Evolutionary conservation across 2,113 vertebrate genomes (phyloP), one percentile per base, ranked within the genome.

Genomic region (Setophaga coronata): DNA sequence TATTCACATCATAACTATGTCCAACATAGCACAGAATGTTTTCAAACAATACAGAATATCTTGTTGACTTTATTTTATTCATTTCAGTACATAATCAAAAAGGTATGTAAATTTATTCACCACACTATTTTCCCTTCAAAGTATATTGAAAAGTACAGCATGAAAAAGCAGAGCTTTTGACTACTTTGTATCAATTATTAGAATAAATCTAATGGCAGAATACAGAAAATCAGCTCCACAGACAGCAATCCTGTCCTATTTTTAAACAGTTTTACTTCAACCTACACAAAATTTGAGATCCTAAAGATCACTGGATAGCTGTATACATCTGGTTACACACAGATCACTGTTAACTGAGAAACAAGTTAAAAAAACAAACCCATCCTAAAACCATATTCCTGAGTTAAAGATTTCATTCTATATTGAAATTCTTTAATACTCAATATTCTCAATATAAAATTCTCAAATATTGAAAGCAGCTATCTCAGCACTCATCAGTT

Each of bases 21-120:
- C 58, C 71, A 93, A 31, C 47, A 87, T 56, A 91, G 94, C 40
- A 95, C 51, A 93, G 71, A 92, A 86, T 50, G 47, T 43, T 92
- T 92, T 90, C 82, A 93, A 87, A 93, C 64, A 90, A 54, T 29
- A 88, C 29, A 92, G 40, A 87, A 28, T 42, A 24, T 48, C 42
- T 77, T 73, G 9, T 33, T 60, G 8, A 82, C 20, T 54, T 71
- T 23, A 31, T 72, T 93, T 69, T 61, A 83, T 47, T 61, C 7
- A 72, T 85, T 76, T 82, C 89, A 73, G 9, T 48, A 43, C 56
- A 80, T 34, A 86, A 60, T 40, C 34, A 78, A 88, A 88, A 58
- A 53, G 29, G 7, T 69, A 70, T 28, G 54, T 14, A 66, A 76
- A 76, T 76, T 51, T 47, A 66, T 67, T 70, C 53, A 69, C 11